phyloP scores from a whole-genome alignment of 2,113 vertebrate species.

The Arothron firmamentum region DNA sequence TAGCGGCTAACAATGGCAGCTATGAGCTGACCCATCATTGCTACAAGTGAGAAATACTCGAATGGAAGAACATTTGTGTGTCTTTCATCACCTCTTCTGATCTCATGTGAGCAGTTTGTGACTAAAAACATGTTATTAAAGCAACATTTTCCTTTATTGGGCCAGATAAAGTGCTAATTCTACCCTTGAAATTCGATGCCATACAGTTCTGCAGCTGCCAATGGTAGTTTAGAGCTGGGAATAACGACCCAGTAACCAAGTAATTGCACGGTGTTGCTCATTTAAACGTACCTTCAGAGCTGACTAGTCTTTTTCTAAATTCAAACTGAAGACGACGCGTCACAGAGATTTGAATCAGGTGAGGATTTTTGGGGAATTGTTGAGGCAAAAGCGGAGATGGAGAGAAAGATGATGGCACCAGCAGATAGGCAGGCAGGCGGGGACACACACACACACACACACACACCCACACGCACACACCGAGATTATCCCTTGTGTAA shows the following conservation, averaged over 20 bases:
- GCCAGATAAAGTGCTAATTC: not conserved
- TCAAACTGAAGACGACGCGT: constrained; percentile 8
- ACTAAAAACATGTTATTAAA: not conserved
- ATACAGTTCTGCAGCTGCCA: constrained; percentile 12
- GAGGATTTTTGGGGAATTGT: not conserved
- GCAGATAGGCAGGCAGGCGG: constrained; percentile 23
- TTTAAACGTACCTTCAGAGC: constrained; percentile 21
- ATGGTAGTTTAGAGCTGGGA: constrained; percentile 16
- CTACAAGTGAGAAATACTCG: constrained; percentile 9
- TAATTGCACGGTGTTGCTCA: constrained; percentile 36
- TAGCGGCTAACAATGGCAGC: constrained; percentile 59
- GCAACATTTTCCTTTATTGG: no score
- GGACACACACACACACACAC: constrained; percentile 39
- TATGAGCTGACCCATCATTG: constrained; percentile 60
- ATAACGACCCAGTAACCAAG: constrained; percentile 32
- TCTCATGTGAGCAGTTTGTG: not conserved
- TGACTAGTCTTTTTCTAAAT: constrained; percentile 29
- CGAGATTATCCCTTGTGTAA: constrained; percentile 69
- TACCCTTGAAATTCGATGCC: not conserved
- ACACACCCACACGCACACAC: constrained; percentile 48
- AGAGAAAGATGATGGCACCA: constrained; percentile 13
- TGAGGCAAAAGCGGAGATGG: not conserved
- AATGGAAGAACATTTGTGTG: not conserved
- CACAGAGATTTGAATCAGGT: constrained; percentile 9
- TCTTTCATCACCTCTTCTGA: not conserved